These are phyloP conservation scores for Onchidella celtica DNA, from an alignment of 2,888 invertebrate species.

Conservation along the genomic window DNA sequence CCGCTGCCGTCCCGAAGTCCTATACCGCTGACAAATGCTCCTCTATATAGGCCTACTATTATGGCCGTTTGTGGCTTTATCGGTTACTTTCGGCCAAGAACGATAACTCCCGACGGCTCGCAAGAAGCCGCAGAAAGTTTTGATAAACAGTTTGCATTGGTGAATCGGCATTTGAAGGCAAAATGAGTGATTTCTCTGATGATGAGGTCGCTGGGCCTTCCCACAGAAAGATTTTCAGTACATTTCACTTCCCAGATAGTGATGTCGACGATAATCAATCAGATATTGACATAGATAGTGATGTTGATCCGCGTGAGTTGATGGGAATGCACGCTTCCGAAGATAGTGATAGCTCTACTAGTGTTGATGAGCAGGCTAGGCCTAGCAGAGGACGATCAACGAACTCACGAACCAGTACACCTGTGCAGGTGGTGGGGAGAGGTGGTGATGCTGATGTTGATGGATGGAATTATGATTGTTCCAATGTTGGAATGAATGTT, in stretches of 20 bases:
- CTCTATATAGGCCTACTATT: neutral
- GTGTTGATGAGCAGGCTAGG: neutral
- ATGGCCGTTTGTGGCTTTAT: neutral
- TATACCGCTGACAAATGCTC: neutral
- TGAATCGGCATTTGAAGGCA: neutral
- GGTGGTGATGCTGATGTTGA: neutral
- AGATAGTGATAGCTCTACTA: neutral
- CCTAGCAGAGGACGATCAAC: neutral
- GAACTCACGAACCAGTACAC: neutral
- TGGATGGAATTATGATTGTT: neutral
- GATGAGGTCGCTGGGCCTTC: neutral
- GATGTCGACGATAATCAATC: neutral
- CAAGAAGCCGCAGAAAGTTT: neutral
- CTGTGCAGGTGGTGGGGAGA: no score
- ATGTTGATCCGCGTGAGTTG: neutral
- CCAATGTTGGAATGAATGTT: neutral
- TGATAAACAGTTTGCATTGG: neutral
- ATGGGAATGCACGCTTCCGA: neutral
- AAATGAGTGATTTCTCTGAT: neutral
- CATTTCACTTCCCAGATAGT: neutral
- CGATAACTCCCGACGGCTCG: neutral
- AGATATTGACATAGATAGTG: neutral
- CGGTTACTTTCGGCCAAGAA: neutral
- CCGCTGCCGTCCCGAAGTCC: neutral
- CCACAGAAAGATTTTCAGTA: neutral